Evolutionary conservation across 2,797 vertebrate species (phyloP).

Genomic region (Chelon labrosus): DNA sequence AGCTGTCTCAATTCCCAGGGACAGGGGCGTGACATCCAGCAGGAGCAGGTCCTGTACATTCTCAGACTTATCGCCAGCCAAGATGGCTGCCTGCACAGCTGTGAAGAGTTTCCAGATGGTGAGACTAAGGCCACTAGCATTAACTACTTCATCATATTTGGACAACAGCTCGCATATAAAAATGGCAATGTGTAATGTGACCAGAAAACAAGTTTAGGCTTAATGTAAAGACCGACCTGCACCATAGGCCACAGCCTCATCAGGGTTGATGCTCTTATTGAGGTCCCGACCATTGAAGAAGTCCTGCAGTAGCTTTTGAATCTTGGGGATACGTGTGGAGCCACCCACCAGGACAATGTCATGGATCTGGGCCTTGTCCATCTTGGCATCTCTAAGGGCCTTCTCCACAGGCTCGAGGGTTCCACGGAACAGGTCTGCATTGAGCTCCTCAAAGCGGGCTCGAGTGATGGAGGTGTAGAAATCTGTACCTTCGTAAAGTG

Average conservation of each 20-base stretch:
- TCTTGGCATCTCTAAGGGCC: slow-evolving; percentile 85
- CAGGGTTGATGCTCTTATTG: slow-evolving; percentile 89
- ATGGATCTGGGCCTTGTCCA: slow-evolving; percentile 88
- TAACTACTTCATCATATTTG: background rate
- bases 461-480: slow-evolving; percentile 90
- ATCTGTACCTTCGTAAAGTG: slow-evolving; percentile 86
- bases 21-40: slow-evolving; percentile 87
- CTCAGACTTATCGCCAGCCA: slow-evolving; percentile 89
- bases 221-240: slow-evolving; percentile 74
- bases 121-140: slow-evolving; percentile 7
- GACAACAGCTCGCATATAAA: background rate
- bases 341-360: slow-evolving; percentile 88
- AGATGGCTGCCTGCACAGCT: slow-evolving; percentile 89
- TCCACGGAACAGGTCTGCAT: slow-evolving; percentile 88
- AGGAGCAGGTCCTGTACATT: slow-evolving; percentile 89
- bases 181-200: background rate
- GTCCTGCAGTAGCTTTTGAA: slow-evolving; percentile 89
- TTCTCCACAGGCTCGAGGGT: slow-evolving; percentile 89
- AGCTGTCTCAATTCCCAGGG: slow-evolving; percentile 88
- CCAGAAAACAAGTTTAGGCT: background rate
- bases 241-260: slow-evolving; percentile 88
- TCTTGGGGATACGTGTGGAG: slow-evolving; percentile 89
- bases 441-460: slow-evolving; percentile 89
- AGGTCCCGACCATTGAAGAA: slow-evolving; percentile 88
- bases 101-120: slow-evolving; percentile 40